Evolutionary conservation across 1,140 invertebrate species (phyloP), one percentile per base, ranked within the genome.

Genomic region (Orchesella cincta): DNA sequence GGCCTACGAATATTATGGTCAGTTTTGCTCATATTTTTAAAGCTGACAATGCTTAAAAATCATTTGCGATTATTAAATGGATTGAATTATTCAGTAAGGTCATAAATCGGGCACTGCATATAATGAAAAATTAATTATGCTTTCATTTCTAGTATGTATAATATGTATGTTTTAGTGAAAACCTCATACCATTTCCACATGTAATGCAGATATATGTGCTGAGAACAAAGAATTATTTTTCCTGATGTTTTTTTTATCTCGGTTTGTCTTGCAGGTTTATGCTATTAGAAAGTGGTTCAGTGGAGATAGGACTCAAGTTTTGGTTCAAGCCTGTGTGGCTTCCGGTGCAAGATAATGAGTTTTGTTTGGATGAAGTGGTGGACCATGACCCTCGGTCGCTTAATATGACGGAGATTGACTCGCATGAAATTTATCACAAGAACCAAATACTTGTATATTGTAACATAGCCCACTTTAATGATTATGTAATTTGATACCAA

Each of bases 261-360:
- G 3, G 5, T 57, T 57, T 26, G 8, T 35, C 35, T 74, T 77
- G 1, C n/a, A 78, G 76, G 76, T 78, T 78, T 70, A 74, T 67
- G 57, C 52, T 67, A 26, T 26, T 74, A 74, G 39, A 52, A 20
- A 73, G 73, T 70, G 76, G 76, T 33, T 52, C 54, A 2, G 72
- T 78, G 29, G 16, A 67, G 33, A 57, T 78, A 1, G 76, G 76
- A 23, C 73, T 78, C 0, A 78, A 78, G 35, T 78, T 78, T 51
- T 78, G 76, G 76, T 78, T 78, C 64, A 36, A 73, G 23, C 72
- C 76, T 14, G 76, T 78, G 0, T 78, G 76, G 76, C 29, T 78
- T 29, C 72, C 54, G 36, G 76, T 74, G 34, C 3, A 39, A 36
- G 39, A 73, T 73, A 51, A 73, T 18, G 8, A 64, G 26, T 33